Base-by-base conservation (phyloP, 2,888 invertebrate genomes). In the Cryptophagus acutangulus region DNA sequence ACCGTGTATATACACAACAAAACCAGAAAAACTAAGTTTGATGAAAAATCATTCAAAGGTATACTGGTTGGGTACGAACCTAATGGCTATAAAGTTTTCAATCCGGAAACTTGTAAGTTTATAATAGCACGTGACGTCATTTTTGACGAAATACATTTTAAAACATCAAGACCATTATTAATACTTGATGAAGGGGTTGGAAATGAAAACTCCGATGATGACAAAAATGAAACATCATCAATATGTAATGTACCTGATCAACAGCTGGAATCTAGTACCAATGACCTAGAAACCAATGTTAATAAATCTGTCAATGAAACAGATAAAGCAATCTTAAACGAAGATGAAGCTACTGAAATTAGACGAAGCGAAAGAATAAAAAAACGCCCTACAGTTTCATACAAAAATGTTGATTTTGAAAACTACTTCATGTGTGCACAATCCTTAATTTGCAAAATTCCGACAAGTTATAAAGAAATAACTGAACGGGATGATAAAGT, bases 391-490 rank as follows among this genome's bases (percentile, higher is more conserved):
- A 14, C 3, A 2, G 14, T 37, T 9, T 37, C 28, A 2, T 37
- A 37, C 15, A 28, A 15, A 28, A 16, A 37, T 13, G 15, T 28
- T 29, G 15, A 26, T 6, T 9, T 9, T 28, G 15, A 15, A 29
- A 6, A 14, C 2, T 15, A 37, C 17, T 2, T 29, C 4, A 10
- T 37, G 26, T 20, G 3, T 30, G n/a, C 37, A 28, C n/a, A 9
- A 37, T 9, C 26, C 12, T 4, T 6, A 12, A 3, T 26, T 12
- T 6, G 3, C 3, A 8, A 26, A 4, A 8, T 26, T 37, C 37
- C 37, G 3, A 26, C 4, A 28, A 10, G 9, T 33, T 39, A 24
- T 35, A 9, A 39, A 8, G 40, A 43, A 16, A 43, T 40, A 24
- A 9, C 30, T 33, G 14, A 36, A 17, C 29, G 40, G 18, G 17